These are phyloP conservation scores for Sapajus apella DNA, from an alignment of 2,113 vertebrate genomes.

Conservation along the genomic window DNA sequence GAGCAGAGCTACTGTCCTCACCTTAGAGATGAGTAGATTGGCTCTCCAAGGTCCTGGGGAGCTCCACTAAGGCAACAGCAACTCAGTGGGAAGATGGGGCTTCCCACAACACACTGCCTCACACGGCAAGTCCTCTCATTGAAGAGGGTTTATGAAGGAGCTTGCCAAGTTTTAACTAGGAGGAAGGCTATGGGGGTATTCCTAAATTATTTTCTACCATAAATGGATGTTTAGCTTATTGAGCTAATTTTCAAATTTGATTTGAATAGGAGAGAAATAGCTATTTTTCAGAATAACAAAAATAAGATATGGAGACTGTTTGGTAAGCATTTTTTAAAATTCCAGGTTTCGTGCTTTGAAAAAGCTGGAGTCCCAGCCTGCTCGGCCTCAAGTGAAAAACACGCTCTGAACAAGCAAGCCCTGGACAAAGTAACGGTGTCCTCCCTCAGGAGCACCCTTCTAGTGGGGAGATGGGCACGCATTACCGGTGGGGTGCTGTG, in stretches of 20 bases:
- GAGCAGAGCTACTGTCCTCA: rapidly evolving
- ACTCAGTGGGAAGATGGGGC: background rate
- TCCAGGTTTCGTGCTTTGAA: background rate
- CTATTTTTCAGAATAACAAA: background rate
- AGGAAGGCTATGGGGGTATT: rapidly evolving
- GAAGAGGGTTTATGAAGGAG: rapidly evolving
- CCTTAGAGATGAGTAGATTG: rapidly evolving
- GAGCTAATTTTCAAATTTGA: background rate
- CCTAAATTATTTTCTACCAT: background rate
- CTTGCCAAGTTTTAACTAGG: background rate
- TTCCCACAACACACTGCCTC: background rate
- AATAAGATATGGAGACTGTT: background rate
- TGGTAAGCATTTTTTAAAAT: background rate
- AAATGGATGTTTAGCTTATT: background rate
- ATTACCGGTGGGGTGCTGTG: slow-evolving; percentile 81
- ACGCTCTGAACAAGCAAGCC: rapidly evolving
- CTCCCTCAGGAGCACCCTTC: background rate
- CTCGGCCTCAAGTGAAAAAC: background rate
- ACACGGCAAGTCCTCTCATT: background rate
- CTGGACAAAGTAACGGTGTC: background rate
- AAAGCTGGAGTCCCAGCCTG: background rate
- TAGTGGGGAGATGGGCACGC: rapidly evolving
- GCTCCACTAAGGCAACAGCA: no score
- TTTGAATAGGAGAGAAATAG: background rate
- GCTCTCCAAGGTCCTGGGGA: no score